These are phyloP conservation scores for Chrysodeixis includens DNA, from an alignment of 2,888 invertebrate species.

Conservation along the genomic window DNA sequence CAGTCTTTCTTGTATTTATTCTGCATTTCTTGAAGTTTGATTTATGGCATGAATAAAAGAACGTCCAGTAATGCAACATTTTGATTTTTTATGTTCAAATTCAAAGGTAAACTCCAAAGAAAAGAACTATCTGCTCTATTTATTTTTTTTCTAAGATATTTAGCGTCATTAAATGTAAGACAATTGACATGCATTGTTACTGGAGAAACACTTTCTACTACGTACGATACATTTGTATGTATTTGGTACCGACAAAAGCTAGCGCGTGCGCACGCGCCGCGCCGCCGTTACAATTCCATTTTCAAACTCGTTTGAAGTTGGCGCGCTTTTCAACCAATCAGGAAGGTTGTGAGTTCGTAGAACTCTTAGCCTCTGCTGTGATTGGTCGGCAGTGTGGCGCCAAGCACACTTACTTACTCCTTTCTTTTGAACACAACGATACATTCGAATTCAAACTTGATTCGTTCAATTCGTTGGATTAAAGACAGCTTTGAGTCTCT, in stretches of 20 bases:
- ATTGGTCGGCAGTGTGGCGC: conserved; percentile 69
- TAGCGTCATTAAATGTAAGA: background rate
- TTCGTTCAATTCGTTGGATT: conserved; percentile 10
- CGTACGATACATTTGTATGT: conserved; percentile 49
- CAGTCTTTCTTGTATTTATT: conserved; percentile 24
- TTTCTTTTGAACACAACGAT: conserved; percentile 47
- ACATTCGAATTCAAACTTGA: conserved; percentile 31
- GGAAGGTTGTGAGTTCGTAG: conserved; percentile 76
- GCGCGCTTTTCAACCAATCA: conserved; percentile 78
- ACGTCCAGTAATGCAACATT: background rate
- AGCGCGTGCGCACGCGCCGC: conserved; percentile 66
- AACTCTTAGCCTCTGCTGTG: conserved; percentile 79
- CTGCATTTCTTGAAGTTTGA: background rate
- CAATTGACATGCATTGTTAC: conserved; percentile 3
- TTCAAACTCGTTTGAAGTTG: conserved; percentile 74
- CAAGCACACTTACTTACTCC: conserved; percentile 49
- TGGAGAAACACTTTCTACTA: conserved; percentile 58
- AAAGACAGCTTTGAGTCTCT: conserved; percentile 12
- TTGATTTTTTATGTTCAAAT: background rate
- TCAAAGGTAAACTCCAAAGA: background rate
- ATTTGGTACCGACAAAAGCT: conserved; percentile 42
- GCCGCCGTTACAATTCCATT: conserved; percentile 68
- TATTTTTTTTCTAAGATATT: background rate
- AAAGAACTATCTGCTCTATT: background rate
- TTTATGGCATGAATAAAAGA: background rate